phyloP scores from a whole-genome alignment of 1,140 invertebrate species.

The Lerema accius region DNA sequence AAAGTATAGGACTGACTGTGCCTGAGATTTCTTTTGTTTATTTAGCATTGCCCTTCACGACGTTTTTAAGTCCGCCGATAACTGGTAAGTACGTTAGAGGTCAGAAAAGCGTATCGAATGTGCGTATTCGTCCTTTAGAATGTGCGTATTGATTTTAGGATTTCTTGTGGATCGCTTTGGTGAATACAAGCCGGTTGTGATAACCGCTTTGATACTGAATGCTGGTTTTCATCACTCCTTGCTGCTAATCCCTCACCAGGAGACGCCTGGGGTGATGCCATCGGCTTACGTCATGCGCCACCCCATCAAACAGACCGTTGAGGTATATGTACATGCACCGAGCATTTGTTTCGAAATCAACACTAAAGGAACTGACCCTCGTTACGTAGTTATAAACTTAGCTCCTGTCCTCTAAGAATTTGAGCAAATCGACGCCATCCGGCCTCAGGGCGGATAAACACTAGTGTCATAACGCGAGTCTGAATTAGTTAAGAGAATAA shows the following conservation, averaged over 20 bases:
- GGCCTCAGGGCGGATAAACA: slow-evolving; percentile 76
- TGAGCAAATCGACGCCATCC: slow-evolving; percentile 82
- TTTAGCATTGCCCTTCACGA: slow-evolving; percentile 91
- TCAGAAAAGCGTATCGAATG: slow-evolving; percentile 21
- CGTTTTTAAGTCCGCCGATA: slow-evolving; percentile 90
- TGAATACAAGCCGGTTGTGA: slow-evolving; percentile 90
- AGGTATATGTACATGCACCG: slow-evolving; percentile 76
- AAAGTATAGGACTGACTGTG: slow-evolving; percentile 91
- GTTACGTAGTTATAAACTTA: slow-evolving; percentile 60
- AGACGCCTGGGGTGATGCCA: slow-evolving; percentile 87
- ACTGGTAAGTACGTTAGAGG: slow-evolving; percentile 84
- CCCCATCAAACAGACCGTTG: slow-evolving; percentile 86
- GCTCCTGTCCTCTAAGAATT: slow-evolving; percentile 78
- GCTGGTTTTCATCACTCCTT: slow-evolving; percentile 89
- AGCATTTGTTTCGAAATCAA: slow-evolving; percentile 52
- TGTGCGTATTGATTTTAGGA: slow-evolving; percentile 80
- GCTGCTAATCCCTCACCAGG: slow-evolving; percentile 88
- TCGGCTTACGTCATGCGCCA: slow-evolving; percentile 88
- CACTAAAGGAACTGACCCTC: slow-evolving; percentile 49
- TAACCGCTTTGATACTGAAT: slow-evolving; percentile 88
- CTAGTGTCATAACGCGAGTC: slow-evolving; percentile 75
- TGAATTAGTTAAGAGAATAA: slow-evolving; percentile 70
- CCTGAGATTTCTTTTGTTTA: slow-evolving; percentile 94
- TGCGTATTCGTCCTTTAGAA: slow-evolving; percentile 20
- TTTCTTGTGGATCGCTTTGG: slow-evolving; percentile 92